Evolutionary conservation across 2,797 vertebrate genomes (phyloP).

Genomic region (Microctenopoma stevenorrisi): DNA sequence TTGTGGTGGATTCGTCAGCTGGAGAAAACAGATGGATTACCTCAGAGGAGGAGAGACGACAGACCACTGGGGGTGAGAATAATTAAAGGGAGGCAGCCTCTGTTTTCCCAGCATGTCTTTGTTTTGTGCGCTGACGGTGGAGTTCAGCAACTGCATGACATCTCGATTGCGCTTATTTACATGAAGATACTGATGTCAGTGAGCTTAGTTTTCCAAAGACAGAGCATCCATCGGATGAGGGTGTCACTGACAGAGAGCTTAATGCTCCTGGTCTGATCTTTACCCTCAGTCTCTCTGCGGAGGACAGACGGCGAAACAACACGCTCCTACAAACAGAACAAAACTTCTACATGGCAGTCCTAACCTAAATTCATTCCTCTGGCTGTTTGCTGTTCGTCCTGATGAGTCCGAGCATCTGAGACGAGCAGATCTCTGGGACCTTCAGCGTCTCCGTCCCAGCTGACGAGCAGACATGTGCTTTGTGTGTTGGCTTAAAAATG

Average conservation of each 20-base stretch:
- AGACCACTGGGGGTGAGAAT: slow-evolving; percentile 16
- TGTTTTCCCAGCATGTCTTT: not conserved
- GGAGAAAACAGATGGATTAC: slow-evolving; percentile 44
- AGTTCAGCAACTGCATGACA: no score
- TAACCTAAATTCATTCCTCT: not conserved
- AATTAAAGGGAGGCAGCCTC: slow-evolving; percentile 2
- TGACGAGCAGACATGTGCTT: not conserved
- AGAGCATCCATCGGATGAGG: no score
- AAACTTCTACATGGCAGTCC: not conserved
- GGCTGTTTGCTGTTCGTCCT: slow-evolving; percentile 27
- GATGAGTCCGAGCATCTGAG: slow-evolving; percentile 43
- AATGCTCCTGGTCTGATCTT: slow-evolving; percentile 32
- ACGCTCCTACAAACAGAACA: slow-evolving; percentile 9
- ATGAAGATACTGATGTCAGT: no score
- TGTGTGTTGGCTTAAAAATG: slow-evolving; percentile 12
- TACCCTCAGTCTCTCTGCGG: slow-evolving; percentile 1
- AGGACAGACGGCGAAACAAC: slow-evolving; percentile 20
- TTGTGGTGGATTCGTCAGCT: slow-evolving; percentile 42
- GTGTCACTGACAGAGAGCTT: slow-evolving; percentile 1
- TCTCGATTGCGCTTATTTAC: no score
- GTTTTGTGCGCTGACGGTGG: no score
- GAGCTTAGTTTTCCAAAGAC: no score
- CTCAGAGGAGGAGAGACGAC: slow-evolving; percentile 27
- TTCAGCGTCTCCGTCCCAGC: slow-evolving; percentile 6
- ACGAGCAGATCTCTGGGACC: not conserved